Conservation (phyloP, 2,888 invertebrate genomes). For the Tipula lateralis region DNA sequence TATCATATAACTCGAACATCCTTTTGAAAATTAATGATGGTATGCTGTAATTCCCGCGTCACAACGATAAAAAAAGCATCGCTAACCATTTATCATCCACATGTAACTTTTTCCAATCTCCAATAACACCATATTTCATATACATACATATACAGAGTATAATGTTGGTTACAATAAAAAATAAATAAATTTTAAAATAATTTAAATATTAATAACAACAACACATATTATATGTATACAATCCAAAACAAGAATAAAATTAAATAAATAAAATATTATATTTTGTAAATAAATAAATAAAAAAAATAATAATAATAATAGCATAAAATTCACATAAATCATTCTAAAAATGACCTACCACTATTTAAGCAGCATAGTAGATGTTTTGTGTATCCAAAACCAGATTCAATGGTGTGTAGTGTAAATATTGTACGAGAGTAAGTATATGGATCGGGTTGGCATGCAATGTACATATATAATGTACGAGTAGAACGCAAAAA, state of each 20-base stretch:
- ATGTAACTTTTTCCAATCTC: constrained; percentile 12
- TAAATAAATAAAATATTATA: constrained; percentile 6
- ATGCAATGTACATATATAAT: not conserved
- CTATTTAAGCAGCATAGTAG: not conserved
- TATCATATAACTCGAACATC: not conserved
- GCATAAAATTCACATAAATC: constrained; percentile 24
- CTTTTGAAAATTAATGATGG: not conserved
- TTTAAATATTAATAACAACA: constrained; percentile 15
- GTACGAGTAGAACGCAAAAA: not conserved
- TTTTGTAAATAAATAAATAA: not conserved
- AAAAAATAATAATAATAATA: too few relatives aligned
- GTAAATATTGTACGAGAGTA: not conserved
- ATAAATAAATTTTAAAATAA: not conserved
- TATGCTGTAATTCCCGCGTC: constrained; percentile 5
- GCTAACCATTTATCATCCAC: not conserved
- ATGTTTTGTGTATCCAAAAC: not conserved
- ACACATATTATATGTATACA: not conserved
- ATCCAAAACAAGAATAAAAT: not conserved
- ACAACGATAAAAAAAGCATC: not conserved
- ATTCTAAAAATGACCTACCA: constrained; percentile 6
- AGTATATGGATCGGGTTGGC: not conserved
- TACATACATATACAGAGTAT: not conserved
- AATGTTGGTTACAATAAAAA: constrained; percentile 11
- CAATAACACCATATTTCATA: constrained; percentile 24
- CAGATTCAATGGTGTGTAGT: not conserved